Evolutionary conservation across 2,113 vertebrate species (phyloP).

Genomic region (Caretta caretta): DNA sequence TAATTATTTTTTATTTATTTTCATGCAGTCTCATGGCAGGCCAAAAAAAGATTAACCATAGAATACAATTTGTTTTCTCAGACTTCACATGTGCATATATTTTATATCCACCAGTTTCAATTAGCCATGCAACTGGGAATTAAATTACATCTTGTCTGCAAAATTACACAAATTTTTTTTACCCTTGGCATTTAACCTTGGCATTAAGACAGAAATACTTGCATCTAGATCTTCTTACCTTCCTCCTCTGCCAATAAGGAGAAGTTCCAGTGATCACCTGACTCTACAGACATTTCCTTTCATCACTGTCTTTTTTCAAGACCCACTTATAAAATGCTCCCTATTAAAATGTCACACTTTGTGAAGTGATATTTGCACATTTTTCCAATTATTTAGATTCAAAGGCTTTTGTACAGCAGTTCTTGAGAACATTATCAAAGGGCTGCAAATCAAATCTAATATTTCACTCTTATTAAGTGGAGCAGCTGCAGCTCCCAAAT

Average conservation of each 20-base stretch:
- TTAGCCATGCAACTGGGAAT: background rate
- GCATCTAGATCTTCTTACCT: slow-evolving; percentile 47
- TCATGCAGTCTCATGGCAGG: slow-evolving; percentile 45
- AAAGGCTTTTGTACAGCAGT: slow-evolving; percentile 54
- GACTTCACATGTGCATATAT: background rate
- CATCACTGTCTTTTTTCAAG: slow-evolving; percentile 65
- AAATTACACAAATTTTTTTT: slow-evolving; percentile 36
- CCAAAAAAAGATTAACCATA: slow-evolving; percentile 6
- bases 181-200: slow-evolving; percentile 66
- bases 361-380: slow-evolving; percentile 77
- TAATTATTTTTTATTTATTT: slow-evolving; percentile 32
- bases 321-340: slow-evolving; percentile 60
- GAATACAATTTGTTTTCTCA: background rate
- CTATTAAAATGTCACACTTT: slow-evolving; percentile 72
- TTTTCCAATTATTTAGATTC: slow-evolving; percentile 81
- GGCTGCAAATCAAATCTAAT: slow-evolving; percentile 76
- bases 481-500: slow-evolving; percentile 77
- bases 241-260: slow-evolving; percentile 29
- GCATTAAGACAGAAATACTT: slow-evolving; percentile 3
- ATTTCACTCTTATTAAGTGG: slow-evolving; percentile 80
- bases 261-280: slow-evolving; percentile 49
- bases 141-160: slow-evolving; percentile 26
- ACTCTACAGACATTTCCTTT: slow-evolving; percentile 68
- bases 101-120: slow-evolving; percentile 21
- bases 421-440: slow-evolving; percentile 76